Conservation (phyloP, 2,113 vertebrate genomes). For the Cairina moschata region DNA sequence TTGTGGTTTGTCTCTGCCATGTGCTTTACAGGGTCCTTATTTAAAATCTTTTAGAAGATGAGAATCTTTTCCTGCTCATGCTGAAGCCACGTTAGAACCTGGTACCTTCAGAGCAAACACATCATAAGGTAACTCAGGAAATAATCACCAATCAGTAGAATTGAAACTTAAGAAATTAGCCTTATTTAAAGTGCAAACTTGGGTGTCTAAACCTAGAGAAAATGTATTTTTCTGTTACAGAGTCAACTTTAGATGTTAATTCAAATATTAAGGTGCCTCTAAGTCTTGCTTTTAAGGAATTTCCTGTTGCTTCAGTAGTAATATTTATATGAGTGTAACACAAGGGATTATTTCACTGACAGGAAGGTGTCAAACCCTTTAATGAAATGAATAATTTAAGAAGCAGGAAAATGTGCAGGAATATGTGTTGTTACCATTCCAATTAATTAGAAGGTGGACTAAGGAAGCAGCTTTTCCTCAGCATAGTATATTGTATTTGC, state of each 20-base stretch:
- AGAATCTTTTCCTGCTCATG: not conserved
- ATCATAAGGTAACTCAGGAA: not conserved
- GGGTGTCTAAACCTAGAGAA: not conserved
- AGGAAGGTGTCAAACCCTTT: not conserved
- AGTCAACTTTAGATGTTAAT: not conserved
- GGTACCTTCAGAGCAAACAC: not conserved
- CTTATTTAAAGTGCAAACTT: not conserved
- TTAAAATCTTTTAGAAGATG: not conserved
- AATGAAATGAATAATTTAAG: not conserved
- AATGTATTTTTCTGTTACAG: not conserved
- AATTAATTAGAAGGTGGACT: not conserved
- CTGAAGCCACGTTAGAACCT: not conserved
- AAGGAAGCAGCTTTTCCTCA: not conserved
- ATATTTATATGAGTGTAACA: not conserved
- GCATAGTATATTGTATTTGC: not conserved
- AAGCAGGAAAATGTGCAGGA: not conserved
- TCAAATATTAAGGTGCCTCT: not conserved
- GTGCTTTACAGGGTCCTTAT: accelerated
- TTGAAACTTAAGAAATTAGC: not conserved
- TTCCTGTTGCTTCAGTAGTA: not conserved
- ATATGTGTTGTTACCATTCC: not conserved
- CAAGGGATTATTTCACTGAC: not conserved
- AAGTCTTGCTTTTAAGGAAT: not conserved
- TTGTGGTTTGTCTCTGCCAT: not conserved
- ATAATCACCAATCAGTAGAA: not conserved